phyloP scores from a whole-genome alignment of 2,888 invertebrate species.

The Oxycera nigricornis region DNA sequence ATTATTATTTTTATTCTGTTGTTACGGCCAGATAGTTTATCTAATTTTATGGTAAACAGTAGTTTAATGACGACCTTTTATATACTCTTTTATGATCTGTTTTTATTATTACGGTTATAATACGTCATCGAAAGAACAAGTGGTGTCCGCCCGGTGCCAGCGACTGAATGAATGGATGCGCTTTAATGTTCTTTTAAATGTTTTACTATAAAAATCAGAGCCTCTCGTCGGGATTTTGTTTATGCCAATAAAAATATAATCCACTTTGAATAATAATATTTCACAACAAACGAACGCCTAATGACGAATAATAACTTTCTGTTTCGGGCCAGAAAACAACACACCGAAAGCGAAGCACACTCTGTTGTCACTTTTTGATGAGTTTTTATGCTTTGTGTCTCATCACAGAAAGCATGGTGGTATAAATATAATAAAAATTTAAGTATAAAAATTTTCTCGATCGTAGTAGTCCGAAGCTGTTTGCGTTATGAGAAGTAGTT shows the following conservation, averaged over 20 bases:
- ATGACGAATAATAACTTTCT: constrained; percentile 36
- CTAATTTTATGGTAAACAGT: constrained; percentile 43
- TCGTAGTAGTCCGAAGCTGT: constrained; percentile 60
- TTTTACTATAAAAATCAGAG: constrained; percentile 8
- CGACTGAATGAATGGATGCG: constrained; percentile 18
- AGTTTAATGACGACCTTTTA: constrained; percentile 41
- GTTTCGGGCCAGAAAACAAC: constrained; percentile 24
- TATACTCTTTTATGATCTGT: constrained; percentile 35
- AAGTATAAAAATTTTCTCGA: constrained; percentile 61
- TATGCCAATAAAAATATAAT: constrained; percentile 24
- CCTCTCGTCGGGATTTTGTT: constrained; percentile 3
- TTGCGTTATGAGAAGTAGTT: constrained; percentile 63
- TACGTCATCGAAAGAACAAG: constrained; percentile 18
- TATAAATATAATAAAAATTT: constrained; percentile 63
- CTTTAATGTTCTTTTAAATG: constrained; percentile 20
- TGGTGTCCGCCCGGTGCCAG: constrained; percentile 21
- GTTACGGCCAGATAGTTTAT: constrained; percentile 41
- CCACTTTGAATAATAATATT: constrained; percentile 30
- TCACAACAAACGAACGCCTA: constrained; percentile 33
- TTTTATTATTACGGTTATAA: constrained; percentile 36
- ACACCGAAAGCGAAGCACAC: constrained; percentile 26
- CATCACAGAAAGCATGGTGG: constrained; percentile 46
- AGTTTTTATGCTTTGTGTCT: constrained; percentile 42
- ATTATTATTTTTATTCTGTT: constrained; percentile 39
- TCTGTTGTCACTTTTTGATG: constrained; percentile 40